Percentiles rank a stretch among this genome's conserved stretches.
phyloP scores from a whole-genome alignment of 2,797 vertebrate species.

The Lophotriccus pileatus region DNA sequence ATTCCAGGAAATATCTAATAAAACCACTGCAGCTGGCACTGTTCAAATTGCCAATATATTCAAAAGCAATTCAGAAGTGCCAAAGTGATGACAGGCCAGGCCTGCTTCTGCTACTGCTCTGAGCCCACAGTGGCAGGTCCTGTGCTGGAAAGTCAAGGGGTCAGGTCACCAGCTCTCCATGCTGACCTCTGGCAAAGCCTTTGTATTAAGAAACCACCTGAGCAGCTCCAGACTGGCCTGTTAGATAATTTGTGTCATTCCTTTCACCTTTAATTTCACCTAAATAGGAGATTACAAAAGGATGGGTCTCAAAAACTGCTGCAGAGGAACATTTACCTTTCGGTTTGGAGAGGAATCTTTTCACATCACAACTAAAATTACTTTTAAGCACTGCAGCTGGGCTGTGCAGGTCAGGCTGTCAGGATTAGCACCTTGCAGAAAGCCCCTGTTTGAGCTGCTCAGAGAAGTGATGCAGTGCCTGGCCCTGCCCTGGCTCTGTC shows the following conservation, averaged over 20 bases:
- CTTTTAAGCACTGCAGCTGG: background rate
- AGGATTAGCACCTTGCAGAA: background rate
- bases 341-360: background rate
- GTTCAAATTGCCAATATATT: conserved; percentile 2
- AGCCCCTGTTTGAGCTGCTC: background rate
- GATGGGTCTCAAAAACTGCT: background rate
- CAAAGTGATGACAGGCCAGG: background rate
- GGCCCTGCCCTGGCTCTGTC: background rate
- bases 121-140: background rate
- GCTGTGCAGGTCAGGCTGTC: background rate
- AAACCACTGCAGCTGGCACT: conserved; percentile 8
- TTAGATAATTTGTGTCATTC: background rate
- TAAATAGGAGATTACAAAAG: background rate
- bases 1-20: conserved; percentile 54
- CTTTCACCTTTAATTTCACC: background rate
- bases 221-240: background rate
- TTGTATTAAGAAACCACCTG: background rate
- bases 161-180: accelerated
- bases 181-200: background rate
- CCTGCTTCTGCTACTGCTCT: background rate
- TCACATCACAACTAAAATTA: background rate
- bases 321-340: background rate
- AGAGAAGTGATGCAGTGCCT: background rate
- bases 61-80: background rate
- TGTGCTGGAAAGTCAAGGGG: background rate